These are phyloP conservation scores for Criorhina ranunculi DNA, from an alignment of 2,888 invertebrate species.

Conservation along the genomic window DNA sequence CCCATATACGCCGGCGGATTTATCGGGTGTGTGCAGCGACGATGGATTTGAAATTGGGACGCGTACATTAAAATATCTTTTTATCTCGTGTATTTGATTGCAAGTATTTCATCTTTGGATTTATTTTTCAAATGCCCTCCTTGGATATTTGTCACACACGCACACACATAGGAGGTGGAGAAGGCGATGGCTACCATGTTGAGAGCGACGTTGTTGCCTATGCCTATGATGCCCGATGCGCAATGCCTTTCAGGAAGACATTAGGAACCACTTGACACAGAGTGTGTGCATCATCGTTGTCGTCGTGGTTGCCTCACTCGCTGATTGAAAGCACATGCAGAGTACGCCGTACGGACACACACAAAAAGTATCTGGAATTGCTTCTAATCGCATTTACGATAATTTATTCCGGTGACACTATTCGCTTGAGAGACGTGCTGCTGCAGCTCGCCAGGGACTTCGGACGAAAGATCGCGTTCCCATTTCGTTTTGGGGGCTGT, in stretches of 20 bases:
- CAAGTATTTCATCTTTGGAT: conserved; percentile 55
- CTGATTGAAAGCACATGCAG: conserved; percentile 72
- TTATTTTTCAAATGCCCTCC: conserved; percentile 50
- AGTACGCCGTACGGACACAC: neutral
- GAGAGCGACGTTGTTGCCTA: neutral
- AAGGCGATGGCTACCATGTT: conserved; percentile 39
- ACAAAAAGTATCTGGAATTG: conserved; percentile 66
- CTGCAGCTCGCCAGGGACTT: conserved; percentile 40
- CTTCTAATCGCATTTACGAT: conserved; percentile 76
- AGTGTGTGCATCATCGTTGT: conserved; percentile 28
- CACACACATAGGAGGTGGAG: neutral
- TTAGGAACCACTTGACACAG: conserved; percentile 62
- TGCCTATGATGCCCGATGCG: no score
- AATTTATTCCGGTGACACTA: conserved; percentile 77
- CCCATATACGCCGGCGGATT: conserved; percentile 46
- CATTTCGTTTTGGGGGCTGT: conserved; percentile 27
- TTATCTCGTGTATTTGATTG: conserved; percentile 21
- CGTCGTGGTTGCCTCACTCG: conserved; percentile 10
- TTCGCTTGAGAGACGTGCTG: conserved; percentile 71
- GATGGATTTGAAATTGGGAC: conserved; percentile 63
- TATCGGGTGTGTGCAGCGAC: conserved; percentile 44
- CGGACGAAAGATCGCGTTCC: conserved; percentile 35
- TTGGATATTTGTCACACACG: conserved; percentile 43
- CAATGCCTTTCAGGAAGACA: conserved; percentile 52
- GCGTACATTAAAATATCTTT: conserved; percentile 62